These are phyloP conservation scores for Aphyosemion australe DNA, from an alignment of 2,113 vertebrate species.

Conservation along the genomic window DNA sequence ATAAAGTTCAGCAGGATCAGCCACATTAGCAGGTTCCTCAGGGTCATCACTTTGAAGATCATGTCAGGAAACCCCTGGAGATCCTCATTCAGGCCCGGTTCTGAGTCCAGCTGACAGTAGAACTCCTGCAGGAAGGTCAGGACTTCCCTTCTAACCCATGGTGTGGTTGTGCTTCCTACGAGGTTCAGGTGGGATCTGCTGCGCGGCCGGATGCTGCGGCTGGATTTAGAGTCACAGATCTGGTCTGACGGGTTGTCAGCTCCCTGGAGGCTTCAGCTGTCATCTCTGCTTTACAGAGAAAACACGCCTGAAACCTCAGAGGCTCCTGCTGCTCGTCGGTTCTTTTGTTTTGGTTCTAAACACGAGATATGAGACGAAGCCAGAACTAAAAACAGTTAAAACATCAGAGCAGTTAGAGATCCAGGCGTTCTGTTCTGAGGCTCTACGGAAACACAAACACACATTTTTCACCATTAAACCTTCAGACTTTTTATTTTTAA, in stretches of 20 bases:
- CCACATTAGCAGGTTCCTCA: neutral
- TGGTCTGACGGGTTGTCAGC: constrained; percentile 28
- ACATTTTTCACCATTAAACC: no score
- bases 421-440: no score
- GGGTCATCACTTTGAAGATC: neutral
- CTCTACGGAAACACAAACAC: no score
- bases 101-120: neutral
- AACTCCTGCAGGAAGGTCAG: no score
- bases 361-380: neutral
- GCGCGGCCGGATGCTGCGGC: neutral
- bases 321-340: neutral
- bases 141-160: no score
- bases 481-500: no score
- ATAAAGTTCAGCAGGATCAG: constrained; percentile 19
- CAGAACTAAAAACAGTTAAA: no score
- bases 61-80: neutral
- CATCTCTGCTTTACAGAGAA: neutral
- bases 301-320: neutral
- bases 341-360: neutral
- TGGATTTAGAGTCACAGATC: constrained; percentile 7
- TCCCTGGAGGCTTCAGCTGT: neutral
- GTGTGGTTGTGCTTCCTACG: no score
- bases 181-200: neutral
- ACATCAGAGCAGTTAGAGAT: no score
- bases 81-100: no score